These are phyloP conservation scores for Crotalus horridus DNA, from an alignment of 2,113 vertebrate species.

Conservation along the genomic window DNA sequence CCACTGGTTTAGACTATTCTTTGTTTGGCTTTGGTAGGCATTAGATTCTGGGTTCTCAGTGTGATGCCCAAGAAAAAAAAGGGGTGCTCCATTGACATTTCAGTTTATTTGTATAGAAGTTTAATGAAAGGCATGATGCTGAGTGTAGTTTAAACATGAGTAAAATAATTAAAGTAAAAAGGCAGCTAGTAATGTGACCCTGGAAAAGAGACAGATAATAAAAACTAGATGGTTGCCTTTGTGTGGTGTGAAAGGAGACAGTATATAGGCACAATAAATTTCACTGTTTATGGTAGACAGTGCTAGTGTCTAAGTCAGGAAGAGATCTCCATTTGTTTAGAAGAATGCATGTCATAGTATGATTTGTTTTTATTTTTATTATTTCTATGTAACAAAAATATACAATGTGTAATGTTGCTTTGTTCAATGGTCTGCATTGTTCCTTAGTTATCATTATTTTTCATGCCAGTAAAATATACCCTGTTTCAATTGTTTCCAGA, in stretches of 20 bases:
- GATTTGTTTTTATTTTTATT: neutral
- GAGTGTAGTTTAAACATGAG: neutral
- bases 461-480: too few species aligned
- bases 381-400: neutral
- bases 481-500: neutral
- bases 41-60: neutral
- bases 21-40: neutral
- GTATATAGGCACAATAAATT: neutral
- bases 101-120: neutral
- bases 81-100: neutral
- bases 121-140: neutral
- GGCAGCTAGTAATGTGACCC: neutral
- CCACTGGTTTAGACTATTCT: neutral
- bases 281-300: neutral
- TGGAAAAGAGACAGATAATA: neutral
- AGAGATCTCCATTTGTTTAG: neutral
- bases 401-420: neutral
- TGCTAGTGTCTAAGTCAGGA: neutral
- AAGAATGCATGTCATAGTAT: neutral
- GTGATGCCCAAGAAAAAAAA: neutral
- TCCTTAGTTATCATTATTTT: neutral
- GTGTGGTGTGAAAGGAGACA: neutral
- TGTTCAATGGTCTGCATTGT: neutral
- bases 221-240: neutral
- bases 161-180: neutral